phyloP scores from a whole-genome alignment of 2,113 vertebrate species.

The Ammodramus savannarum region DNA sequence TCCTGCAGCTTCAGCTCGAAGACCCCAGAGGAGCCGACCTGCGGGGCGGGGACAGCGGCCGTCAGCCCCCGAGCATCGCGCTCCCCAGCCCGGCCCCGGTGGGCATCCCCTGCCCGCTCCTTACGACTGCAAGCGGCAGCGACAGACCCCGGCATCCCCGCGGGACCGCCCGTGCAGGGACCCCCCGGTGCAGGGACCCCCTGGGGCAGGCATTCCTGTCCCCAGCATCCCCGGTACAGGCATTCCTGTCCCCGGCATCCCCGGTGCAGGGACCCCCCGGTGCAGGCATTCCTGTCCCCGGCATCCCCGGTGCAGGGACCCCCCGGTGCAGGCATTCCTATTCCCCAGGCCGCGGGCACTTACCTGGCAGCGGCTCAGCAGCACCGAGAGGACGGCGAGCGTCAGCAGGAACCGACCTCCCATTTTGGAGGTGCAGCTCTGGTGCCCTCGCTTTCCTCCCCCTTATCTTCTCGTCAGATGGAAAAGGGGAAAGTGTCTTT shows the following conservation, averaged over 20 bases:
- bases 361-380: conserved; percentile 92
- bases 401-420: conserved; percentile 82
- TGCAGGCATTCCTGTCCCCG: neutral
- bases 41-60: neutral
- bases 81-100: neutral
- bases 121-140: neutral
- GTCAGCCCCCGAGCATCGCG: neutral
- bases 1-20: conserved; percentile 98
- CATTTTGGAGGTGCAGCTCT: conserved; percentile 77
- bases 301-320: neutral
- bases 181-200: too few relatives aligned
- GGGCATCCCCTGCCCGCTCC: neutral
- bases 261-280: neutral
- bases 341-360: neutral
- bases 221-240: neutral
- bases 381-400: conserved; percentile 77
- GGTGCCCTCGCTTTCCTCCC: neutral
- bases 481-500: neutral
- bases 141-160: neutral
- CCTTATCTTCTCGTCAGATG: neutral
- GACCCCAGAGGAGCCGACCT: conserved; percentile 91
- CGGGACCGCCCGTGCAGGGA: neutral
- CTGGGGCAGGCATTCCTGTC: neutral
- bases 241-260: neutral
- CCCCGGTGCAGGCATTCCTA: neutral